phyloP scores from a whole-genome alignment of 2,797 vertebrate species.

The Poeciliopsis infans region DNA sequence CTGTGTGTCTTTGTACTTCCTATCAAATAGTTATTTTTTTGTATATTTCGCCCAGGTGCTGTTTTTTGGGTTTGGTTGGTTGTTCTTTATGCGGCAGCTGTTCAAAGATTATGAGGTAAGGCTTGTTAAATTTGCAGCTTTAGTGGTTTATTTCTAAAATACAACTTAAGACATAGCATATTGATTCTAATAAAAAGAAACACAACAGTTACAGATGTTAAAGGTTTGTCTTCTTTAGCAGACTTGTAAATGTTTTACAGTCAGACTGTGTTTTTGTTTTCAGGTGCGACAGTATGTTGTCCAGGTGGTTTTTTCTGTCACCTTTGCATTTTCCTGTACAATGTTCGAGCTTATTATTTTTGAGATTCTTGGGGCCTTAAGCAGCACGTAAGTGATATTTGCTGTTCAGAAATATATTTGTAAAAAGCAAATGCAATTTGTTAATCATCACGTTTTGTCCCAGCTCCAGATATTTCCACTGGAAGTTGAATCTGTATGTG shows the following conservation, averaged over 20 bases:
- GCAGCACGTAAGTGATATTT: constrained; percentile 85
- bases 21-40: background rate
- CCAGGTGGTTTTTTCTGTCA: constrained; percentile 97
- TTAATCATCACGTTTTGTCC: constrained; percentile 10
- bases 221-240: background rate
- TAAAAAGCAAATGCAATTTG: background rate
- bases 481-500: constrained; percentile 97
- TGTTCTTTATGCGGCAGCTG: constrained; percentile 96
- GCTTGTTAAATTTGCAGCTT: background rate
- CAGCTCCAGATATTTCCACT: constrained; percentile 98
- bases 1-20: background rate
- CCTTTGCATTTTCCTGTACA: constrained; percentile 97
- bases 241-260: background rate
- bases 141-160: background rate
- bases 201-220: background rate
- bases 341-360: constrained; percentile 99
- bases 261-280: constrained; percentile 15
- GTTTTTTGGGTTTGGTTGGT: constrained; percentile 98
- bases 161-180: background rate
- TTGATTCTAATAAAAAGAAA: background rate
- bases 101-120: constrained; percentile 98
- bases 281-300: constrained; percentile 98
- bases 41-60: constrained; percentile 82
- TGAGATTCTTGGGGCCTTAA: constrained; percentile 96
- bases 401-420: background rate